Base-by-base conservation (phyloP, 2,113 vertebrate species). In the Chlorocebus sabaeus region DNA sequence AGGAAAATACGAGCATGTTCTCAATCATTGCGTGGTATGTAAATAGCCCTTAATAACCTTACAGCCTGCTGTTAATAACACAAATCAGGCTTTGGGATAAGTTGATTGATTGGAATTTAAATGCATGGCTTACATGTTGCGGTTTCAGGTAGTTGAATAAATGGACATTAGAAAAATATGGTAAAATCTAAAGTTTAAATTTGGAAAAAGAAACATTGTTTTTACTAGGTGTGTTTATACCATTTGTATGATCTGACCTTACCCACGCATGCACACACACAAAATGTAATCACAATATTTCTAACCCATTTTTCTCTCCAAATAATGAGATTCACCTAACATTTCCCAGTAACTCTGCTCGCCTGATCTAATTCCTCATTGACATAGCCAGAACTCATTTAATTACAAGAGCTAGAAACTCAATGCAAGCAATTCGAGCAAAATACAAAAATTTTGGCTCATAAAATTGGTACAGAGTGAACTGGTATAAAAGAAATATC, bases 31-130 rank as follows among this genome's bases (percentile, higher is more conserved):
- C 79, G 92, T 75, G 70, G 84, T 95, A 96, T 97, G 72, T 98
- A 98, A 97, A 25, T 95, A 89, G 95, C 68, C 82, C 80, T 95
- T 97, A 96, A 90, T 93, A 97, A 90, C 73, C 95, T 98, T 95
- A 89, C 4, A 85, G 76, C 67, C 64, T 97, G 79, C 81, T 97
- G 50, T 97, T 98, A 93, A 95, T 55, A 64, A 97, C 92, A 98
- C 38, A 91, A 97, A 92, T 95, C 78, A 92, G 93, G 81, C n/a
- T 89, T 79, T 92, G 95, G 78, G 55, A 84, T 96, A 93, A 98
- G 98, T 75, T 97, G 85, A 94, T 78, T 94, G 67, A 89, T 86
- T 97, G 79, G 40, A 68, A 96, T 89, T 97, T 72, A 98, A 98
- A 98, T 64, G 93, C 6, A 52, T 84, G 70, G 95, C 93, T 96